Base-by-base conservation (phyloP, 2,888 invertebrate genomes). In the Dicroscelio sp. region DNA sequence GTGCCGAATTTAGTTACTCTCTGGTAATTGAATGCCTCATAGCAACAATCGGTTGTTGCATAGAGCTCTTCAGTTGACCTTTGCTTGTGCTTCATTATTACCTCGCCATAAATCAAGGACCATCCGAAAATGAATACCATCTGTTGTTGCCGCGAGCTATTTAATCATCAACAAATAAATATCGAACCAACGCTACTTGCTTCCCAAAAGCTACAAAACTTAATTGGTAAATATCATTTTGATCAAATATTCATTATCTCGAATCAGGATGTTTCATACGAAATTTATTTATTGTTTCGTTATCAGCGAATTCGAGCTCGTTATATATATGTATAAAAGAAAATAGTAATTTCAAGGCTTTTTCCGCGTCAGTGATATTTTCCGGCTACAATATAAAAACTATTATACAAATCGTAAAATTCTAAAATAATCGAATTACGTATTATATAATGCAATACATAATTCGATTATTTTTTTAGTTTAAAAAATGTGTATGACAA, bases 111-210 rank as follows among this genome's bases (percentile, higher is more conserved):
- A 85, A 92, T 90, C 92, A 92, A 89, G 91, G 91, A 85, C 87
- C 91, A 90, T 86, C 84, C 82, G 89, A 90, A 90, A 92, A 92
- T 92, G 90, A 90, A 92, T 88, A 89, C 90, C 86, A 90, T 92
- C 87, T 90, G 87, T 89, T 87, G 87, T 88, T 88, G 90, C 92
- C 92, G 87, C 86, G 85, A 89, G 92, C 92, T 88, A 88, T 88
- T 90, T 87, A 90, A 88, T 87, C 82, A 83, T 69, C 86, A 87
- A 90, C 88, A 90, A 92, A 90, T 88, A 90, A 90, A 90, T 90
- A 84, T 84, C 87, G 86, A 83, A 87, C 79, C 79, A 55, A 38
- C 78, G 69, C 73, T 89, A 89, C 85, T 75, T 73, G 85, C 85
- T 89, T 60, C 67, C n/a, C 75, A 73, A 80, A 89, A 89, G 86